phyloP scores from a whole-genome alignment of 2,888 invertebrate genomes.

The Iphiclides podalirius region DNA sequence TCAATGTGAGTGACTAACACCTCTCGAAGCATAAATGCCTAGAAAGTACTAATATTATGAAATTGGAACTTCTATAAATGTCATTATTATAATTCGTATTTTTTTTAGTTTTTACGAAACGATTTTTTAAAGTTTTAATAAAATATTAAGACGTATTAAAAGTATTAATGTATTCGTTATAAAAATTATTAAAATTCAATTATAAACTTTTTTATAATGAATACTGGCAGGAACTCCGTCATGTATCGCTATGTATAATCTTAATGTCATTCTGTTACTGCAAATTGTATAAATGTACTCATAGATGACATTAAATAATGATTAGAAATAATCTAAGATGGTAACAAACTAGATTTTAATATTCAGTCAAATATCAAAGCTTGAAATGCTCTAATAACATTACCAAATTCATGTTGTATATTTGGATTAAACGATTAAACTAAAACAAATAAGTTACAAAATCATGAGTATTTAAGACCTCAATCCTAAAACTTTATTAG shows the following conservation, averaged over 20 bases:
- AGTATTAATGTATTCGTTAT: too few relatives aligned
- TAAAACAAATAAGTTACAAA: slow-evolving; percentile 21
- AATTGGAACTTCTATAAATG: too few relatives aligned
- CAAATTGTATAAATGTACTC: too few relatives aligned
- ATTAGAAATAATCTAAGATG: neutral
- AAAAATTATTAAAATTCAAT: too few relatives aligned
- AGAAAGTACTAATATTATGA: neutral
- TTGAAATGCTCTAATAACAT: slow-evolving; percentile 6
- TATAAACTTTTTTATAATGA: too few relatives aligned
- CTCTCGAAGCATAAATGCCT: neutral
- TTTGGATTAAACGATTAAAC: neutral
- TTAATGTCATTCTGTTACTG: neutral
- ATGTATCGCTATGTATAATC: too few relatives aligned
- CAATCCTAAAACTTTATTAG: slow-evolving; percentile 12
- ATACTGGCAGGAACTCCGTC: too few relatives aligned
- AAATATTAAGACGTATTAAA: too few relatives aligned
- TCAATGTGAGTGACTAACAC: neutral
- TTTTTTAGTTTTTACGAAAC: too few relatives aligned
- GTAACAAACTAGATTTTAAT: neutral
- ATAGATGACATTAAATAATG: neutral
- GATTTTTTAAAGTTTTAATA: too few relatives aligned
- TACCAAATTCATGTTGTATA: slow-evolving; percentile 15
- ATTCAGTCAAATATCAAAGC: neutral
- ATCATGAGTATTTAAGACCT: slow-evolving; percentile 33
- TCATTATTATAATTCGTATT: too few relatives aligned